Base-by-base conservation (phyloP, 37 sponge, comb jelly and placozoan genomes). In the Halisarca cf. caerulea region DNA sequence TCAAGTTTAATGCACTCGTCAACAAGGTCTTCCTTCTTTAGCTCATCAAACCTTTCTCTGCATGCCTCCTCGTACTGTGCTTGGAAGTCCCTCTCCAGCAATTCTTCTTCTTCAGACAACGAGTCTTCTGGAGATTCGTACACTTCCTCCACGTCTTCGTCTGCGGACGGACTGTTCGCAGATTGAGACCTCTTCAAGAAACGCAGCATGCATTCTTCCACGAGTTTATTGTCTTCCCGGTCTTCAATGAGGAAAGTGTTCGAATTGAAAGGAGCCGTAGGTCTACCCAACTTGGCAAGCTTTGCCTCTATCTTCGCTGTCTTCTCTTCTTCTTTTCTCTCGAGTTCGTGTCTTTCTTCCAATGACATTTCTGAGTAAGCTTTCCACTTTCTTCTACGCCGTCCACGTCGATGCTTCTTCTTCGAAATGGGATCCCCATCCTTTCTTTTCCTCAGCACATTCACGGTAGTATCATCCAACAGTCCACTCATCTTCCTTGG, bases 181-280 rank as follows among this genome's bases (percentile, higher is more conserved):
- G 73, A 83, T 37, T 69, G 54, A 2, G 84, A 71, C 0, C 72
- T 40, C 57, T 43, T 70, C 51, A 83, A 25, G 37, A 62, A 71
- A 2, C 77, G 45, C 2, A n/a, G 24, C 27, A 71, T 32, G 20
- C 43, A 30, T 39, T 70, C 73, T 74, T 74, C 77, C 20, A 74
- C 77, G n/a, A 21, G n/a, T 25, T 74, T 41, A 0, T 3, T 74
- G 73, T 71, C 71, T 51, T 69, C 72, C 51, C 58, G 69, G 74
- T 87, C 87, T 21, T 87, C 87, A 14, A 87, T 87, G 53, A 87
- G 82, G 38, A 87, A 87, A 61, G 40, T 58, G 20, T 58, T 87
- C 0, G 87, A 72, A 34, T 87, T 87, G 33, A 36, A 84, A 44
- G 87, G 87, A 33, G 87, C 87, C 23, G 47, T 34, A 5, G 87